These are phyloP conservation scores for Eospalax fontanierii DNA, from an alignment of 2,797 vertebrate genomes.

Conservation along the genomic window DNA sequence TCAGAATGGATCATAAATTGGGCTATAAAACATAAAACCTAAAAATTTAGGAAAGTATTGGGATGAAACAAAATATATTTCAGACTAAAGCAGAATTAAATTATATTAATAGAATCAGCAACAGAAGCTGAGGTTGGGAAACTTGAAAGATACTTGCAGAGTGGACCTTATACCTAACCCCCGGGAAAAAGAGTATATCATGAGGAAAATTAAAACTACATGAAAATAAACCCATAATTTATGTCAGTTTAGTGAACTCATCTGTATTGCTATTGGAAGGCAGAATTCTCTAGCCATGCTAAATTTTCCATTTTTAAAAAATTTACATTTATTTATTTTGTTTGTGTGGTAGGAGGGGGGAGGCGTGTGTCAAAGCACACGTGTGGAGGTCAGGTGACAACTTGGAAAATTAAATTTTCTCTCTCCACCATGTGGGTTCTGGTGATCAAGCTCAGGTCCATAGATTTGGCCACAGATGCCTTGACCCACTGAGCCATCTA, in stretches of 20 bases:
- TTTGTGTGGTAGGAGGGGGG: too few species aligned
- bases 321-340: too few species aligned
- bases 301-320: too few species aligned
- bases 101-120: not conserved
- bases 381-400: too few species aligned
- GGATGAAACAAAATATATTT: not conserved
- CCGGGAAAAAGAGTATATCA: slow-evolving; percentile 17
- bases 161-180: not conserved
- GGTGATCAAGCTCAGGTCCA: too few species aligned
- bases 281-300: not conserved
- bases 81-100: not conserved
- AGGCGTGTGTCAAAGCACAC: too few species aligned
- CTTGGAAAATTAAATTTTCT: too few species aligned
- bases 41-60: not conserved
- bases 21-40: not conserved
- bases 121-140: not conserved
- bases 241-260: not conserved
- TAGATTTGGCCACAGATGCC: too few species aligned
- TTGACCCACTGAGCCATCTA: too few species aligned
- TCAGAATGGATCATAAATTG: not conserved
- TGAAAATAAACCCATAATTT: not conserved
- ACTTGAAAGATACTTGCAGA: not conserved
- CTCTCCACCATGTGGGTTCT: too few species aligned
- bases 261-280: not conserved
- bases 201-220: not conserved